Percentiles rank a stretch among this genome's conserved stretches.
Conservation (phyloP, 2,113 vertebrate species). For the Prunella himalayana region DNA sequence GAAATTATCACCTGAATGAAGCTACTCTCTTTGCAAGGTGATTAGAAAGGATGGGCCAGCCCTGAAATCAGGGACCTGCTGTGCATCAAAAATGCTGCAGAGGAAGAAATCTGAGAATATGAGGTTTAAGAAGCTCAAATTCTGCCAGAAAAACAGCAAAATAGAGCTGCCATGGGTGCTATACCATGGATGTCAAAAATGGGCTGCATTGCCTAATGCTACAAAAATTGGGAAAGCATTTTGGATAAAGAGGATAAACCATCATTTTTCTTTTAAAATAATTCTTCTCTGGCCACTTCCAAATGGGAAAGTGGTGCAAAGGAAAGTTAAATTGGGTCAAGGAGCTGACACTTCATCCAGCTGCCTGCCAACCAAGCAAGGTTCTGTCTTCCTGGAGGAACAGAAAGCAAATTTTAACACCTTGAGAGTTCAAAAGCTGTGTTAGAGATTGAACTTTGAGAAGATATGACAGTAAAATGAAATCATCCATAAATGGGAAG, state of each 20-base stretch:
- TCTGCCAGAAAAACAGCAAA: not conserved
- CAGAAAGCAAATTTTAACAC: not conserved
- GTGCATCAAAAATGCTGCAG: not conserved
- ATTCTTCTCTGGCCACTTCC: not conserved
- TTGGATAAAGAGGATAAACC: not conserved
- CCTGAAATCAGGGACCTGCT: not conserved
- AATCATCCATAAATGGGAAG: not conserved
- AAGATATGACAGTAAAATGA: not conserved
- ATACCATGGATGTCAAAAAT: not conserved
- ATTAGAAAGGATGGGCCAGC: accelerated
- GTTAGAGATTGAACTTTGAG: not conserved
- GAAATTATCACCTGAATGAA: not conserved
- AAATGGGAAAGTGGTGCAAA: not conserved
- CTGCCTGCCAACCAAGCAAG: not conserved
- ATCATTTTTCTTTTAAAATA: not conserved
- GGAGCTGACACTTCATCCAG: not conserved
- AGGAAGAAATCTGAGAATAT: not conserved
- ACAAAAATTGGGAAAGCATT: not conserved
- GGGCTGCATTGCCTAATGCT: not conserved
- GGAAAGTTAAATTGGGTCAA: not conserved
- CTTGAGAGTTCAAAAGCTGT: not conserved
- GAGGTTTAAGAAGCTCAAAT: not conserved
- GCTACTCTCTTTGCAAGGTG: accelerated
- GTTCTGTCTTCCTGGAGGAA: not conserved
- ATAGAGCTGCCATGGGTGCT: too few relatives aligned